phyloP scores from a whole-genome alignment of 2,888 invertebrate species.

The Teleogryllus oceanicus region DNA sequence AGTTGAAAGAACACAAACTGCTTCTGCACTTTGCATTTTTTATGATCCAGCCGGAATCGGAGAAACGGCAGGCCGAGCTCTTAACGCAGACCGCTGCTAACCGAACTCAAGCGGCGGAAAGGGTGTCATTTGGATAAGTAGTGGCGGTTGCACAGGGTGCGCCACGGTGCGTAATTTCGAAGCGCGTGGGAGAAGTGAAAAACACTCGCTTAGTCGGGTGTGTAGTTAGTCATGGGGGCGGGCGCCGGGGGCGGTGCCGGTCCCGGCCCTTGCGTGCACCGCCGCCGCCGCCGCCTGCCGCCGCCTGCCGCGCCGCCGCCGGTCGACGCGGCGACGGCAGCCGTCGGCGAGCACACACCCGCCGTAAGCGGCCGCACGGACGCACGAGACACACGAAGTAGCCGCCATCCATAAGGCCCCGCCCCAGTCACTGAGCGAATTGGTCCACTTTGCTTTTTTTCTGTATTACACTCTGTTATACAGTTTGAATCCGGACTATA shows the following conservation, averaged over 20 bases:
- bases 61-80: not conserved
- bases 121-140: conserved; percentile 18
- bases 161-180: not conserved
- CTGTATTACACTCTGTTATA: no score
- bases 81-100: not conserved
- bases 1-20: not conserved
- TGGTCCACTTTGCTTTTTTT: no score
- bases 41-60: not conserved
- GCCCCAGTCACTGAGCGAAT: no score
- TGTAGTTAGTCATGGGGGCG: not conserved
- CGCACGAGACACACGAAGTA: no score
- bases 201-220: conserved; percentile 18
- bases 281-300: not conserved
- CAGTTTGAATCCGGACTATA: no score
- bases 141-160: not conserved
- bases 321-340: not conserved
- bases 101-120: not conserved
- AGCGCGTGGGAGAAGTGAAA: conserved; percentile 11
- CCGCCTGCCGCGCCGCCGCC: no score
- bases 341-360: not conserved
- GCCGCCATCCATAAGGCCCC: no score
- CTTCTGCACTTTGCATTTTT: not conserved
- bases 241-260: not conserved
- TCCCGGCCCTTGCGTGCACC: not conserved
- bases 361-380: no score